Percentiles rank a stretch among this genome's conserved stretches.
Evolutionary conservation across 2,113 vertebrate species (phyloP).

Genomic region (Tachysurus fulvidraco): DNA sequence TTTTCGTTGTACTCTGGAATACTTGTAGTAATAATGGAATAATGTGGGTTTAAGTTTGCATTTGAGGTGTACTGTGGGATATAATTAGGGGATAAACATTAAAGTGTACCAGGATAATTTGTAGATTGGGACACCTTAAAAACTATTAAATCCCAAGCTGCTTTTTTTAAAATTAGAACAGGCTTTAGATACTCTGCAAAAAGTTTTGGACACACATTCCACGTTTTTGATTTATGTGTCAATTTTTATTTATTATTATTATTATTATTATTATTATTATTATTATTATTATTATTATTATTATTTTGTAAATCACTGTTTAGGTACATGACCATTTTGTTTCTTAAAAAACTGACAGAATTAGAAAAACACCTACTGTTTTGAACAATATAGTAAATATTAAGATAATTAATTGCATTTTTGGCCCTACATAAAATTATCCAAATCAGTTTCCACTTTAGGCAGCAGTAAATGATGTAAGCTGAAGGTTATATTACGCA

Average conservation of each 20-base stretch:
- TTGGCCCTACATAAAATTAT: neutral
- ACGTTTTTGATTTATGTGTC: neutral
- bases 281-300: no score
- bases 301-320: neutral
- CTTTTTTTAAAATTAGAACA: neutral
- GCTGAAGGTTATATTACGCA: neutral
- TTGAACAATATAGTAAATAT: neutral
- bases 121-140: neutral
- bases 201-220: neutral
- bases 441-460: neutral
- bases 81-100: neutral
- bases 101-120: neutral
- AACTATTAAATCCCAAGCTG: neutral
- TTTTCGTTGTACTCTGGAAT: neutral
- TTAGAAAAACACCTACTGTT: neutral
- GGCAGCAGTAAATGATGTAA: neutral
- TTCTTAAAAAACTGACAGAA: neutral
- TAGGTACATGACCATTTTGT: neutral
- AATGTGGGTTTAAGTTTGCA: neutral
- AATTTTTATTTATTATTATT: neutral
- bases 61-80: neutral
- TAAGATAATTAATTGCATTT: neutral
- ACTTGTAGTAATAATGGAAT: neutral
- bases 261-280: no score
- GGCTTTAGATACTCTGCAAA: neutral